Evolutionary conservation across 2,113 vertebrate genomes (phyloP).

Genomic region (Electrona antarctica): DNA sequence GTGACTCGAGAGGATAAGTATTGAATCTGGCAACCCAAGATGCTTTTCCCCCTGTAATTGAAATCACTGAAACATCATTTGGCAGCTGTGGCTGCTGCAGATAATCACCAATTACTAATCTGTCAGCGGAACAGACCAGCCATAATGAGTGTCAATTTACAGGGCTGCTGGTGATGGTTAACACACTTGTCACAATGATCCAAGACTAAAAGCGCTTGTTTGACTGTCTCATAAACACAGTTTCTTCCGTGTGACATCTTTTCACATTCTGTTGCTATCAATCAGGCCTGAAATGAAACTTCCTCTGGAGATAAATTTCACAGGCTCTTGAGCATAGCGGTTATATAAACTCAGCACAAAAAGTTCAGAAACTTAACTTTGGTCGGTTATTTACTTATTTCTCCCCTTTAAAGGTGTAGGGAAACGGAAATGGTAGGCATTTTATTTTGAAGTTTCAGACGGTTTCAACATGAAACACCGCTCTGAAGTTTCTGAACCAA

Average conservation of each 20-base stretch:
- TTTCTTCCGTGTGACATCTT: background rate
- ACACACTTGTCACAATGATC: conserved; percentile 1
- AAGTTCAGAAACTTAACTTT: no score
- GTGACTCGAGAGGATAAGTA: background rate
- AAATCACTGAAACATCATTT: conserved; percentile 26
- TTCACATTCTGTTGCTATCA: conserved; percentile 21
- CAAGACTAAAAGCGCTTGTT: conserved; percentile 2
- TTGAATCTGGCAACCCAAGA: conserved; percentile 13
- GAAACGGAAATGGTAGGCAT: no score
- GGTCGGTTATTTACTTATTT: no score
- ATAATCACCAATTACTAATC: conserved; percentile 30
- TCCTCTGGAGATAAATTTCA: background rate
- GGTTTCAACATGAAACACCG: no score
- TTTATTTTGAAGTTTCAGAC: no score
- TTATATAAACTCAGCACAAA: background rate
- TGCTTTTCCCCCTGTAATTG: conserved; percentile 13
- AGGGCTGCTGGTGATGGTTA: background rate
- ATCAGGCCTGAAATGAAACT: background rate
- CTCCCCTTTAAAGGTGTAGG: no score
- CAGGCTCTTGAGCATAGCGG: background rate
- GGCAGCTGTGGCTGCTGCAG: conserved; percentile 20
- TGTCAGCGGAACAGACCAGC: conserved; percentile 38
- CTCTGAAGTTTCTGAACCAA: no score
- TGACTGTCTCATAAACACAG: conserved; percentile 7
- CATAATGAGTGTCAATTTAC: conserved; percentile 28